Conservation (phyloP, 2,888 invertebrate genomes). For the Eristalis arbustorum region DNA sequence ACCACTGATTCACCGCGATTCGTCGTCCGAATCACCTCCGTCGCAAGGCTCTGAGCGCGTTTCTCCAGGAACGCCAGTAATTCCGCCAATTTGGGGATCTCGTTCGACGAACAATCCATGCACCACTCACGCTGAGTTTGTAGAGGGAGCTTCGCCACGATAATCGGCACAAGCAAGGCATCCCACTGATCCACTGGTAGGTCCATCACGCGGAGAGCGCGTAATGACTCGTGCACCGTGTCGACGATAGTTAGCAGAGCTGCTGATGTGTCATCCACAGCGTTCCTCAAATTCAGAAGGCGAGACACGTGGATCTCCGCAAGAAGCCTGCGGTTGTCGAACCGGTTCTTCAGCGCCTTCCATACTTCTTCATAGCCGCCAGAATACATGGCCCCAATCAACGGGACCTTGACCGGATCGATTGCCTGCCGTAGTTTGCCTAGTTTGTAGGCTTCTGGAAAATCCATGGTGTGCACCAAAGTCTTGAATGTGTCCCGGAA, state of each 20-base stretch:
- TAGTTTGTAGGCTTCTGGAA: conserved; percentile 36
- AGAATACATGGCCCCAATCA: conserved; percentile 32
- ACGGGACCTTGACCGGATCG: conserved; percentile 1
- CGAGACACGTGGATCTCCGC: conserved; percentile 38
- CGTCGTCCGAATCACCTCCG: background rate
- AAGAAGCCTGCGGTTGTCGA: conserved; percentile 27
- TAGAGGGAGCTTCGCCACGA: background rate
- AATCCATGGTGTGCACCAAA: background rate
- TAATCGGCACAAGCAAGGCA: conserved; percentile 28
- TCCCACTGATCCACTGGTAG: conserved; percentile 20
- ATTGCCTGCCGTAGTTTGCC: conserved; percentile 43
- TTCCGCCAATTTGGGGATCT: conserved; percentile 27
- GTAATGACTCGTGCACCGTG: conserved; percentile 44
- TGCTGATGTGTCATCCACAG: conserved; percentile 5
- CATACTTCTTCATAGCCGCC: conserved; percentile 40
- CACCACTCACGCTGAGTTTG: conserved; percentile 10
- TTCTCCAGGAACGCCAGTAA: conserved; percentile 23
- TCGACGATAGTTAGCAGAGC: conserved; percentile 37
- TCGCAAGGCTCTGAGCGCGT: conserved; percentile 27
- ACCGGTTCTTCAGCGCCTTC: conserved; percentile 26
- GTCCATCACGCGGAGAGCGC: conserved; percentile 30
- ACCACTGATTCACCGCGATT: background rate
- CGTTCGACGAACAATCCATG: conserved; percentile 12
- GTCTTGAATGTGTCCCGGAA: conserved; percentile 20
- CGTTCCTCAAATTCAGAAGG: conserved; percentile 23